Evolutionary conservation across 2,113 vertebrate species (phyloP).

Genomic region (Campylorhamphus procurvoides): DNA sequence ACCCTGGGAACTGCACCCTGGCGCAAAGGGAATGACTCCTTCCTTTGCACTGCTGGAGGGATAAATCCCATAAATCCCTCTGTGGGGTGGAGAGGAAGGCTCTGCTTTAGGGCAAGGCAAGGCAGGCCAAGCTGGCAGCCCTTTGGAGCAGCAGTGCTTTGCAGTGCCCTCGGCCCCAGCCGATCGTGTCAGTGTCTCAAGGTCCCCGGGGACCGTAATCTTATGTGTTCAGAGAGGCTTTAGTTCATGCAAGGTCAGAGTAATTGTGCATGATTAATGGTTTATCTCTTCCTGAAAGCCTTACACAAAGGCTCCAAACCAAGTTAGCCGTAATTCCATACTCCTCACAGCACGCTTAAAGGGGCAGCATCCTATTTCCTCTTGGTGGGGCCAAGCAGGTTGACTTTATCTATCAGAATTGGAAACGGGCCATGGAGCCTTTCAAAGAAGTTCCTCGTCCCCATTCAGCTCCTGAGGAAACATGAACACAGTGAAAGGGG

Average conservation of each 20-base stretch:
- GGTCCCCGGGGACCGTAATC: constrained; percentile 50
- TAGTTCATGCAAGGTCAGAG: constrained; percentile 75
- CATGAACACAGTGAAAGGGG: background rate
- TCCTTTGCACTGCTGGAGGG: background rate
- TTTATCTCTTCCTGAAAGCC: constrained; percentile 73
- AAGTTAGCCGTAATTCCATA: constrained; percentile 65
- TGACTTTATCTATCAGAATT: constrained; percentile 57
- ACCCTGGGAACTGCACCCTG: background rate
- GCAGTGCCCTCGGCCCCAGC: background rate
- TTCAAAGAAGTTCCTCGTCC: constrained; percentile 5
- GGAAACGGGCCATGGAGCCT: constrained; percentile 41
- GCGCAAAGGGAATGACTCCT: background rate
- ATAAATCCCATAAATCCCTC: background rate
- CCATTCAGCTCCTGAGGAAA: constrained; percentile 7
- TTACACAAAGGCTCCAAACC: constrained; percentile 70
- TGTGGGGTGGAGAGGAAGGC: background rate
- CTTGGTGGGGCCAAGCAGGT: constrained; percentile 39
- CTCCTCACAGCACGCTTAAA: constrained; percentile 63
- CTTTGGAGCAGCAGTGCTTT: background rate
- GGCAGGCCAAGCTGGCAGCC: background rate
- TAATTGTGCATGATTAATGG: constrained; percentile 77
- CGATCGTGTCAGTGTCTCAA: constrained; percentile 39
- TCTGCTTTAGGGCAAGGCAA: background rate
- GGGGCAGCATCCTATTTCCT: constrained; percentile 59
- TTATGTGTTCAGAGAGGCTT: constrained; percentile 62